Evolutionary conservation across 2,888 invertebrate genomes (phyloP).

Genomic region (Drosophila aldrichi): DNA sequence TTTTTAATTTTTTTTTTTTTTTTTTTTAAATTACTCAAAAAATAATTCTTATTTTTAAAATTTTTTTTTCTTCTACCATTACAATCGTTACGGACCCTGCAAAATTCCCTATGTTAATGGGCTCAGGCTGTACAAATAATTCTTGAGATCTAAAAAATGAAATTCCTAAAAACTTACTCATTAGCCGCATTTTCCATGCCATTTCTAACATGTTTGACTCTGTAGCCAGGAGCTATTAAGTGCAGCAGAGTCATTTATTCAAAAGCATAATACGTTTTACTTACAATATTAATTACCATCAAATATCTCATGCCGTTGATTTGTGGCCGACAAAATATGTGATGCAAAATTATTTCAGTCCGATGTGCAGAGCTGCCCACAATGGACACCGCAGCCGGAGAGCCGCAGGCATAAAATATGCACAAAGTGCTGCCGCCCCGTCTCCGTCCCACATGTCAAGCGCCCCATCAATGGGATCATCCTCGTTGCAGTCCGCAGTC

Average conservation of each 20-base stretch:
- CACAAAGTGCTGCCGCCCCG: constrained; percentile 26
- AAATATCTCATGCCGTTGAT: constrained; percentile 79
- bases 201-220: constrained; percentile 5
- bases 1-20: too few species aligned
- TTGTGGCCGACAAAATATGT: constrained; percentile 68
- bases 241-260: constrained; percentile 67
- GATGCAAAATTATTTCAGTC: constrained; percentile 71
- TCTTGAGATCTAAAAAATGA: not conserved
- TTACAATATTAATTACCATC: constrained; percentile 79
- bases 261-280: constrained; percentile 62
- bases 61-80: too few species aligned
- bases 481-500: constrained; percentile 32
- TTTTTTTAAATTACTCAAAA: too few species aligned
- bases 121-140: not conserved
- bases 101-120: not conserved
- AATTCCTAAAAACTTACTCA: constrained; percentile 2
- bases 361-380: constrained; percentile 58
- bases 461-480: constrained; percentile 38
- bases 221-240: constrained; percentile 59
- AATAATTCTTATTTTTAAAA: too few species aligned
- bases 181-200: constrained; percentile 38
- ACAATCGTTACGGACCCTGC: too few species aligned
- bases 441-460: not conserved
- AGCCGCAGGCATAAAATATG: constrained; percentile 70
- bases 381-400: constrained; percentile 45